A percentile compares a stretch with the other conserved stretches of the same genome.
phyloP scores from a whole-genome alignment of 2,888 invertebrate species.

The Exocentrus adspersus region DNA sequence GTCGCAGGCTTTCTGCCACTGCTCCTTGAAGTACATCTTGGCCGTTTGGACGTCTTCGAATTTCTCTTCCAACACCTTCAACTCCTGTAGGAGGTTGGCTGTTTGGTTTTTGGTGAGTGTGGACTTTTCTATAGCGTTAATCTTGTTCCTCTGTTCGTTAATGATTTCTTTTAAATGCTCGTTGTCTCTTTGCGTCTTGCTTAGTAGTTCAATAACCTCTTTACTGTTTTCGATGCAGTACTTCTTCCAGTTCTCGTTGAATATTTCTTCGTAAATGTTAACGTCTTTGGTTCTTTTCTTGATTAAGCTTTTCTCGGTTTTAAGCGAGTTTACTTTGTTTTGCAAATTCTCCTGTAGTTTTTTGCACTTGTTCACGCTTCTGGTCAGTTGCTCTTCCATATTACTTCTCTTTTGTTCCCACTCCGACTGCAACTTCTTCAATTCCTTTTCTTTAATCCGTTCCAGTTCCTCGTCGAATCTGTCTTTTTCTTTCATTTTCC shows the following conservation, averaged over 20 bases:
- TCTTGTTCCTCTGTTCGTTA: constrained; percentile 53
- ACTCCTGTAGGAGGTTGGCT: constrained; percentile 72
- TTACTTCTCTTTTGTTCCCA: constrained; percentile 68
- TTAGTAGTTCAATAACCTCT: constrained; percentile 56
- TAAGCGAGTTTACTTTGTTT: constrained; percentile 63
- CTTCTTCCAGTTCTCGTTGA: constrained; percentile 53
- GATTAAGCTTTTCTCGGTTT: constrained; percentile 44
- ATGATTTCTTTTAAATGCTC: constrained; percentile 54
- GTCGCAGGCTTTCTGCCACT: constrained; percentile 76
- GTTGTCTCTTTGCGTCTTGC: constrained; percentile 57
- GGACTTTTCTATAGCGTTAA: constrained; percentile 66
- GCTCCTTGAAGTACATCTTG: constrained; percentile 79
- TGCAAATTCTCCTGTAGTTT: constrained; percentile 69
- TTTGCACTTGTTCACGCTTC: constrained; percentile 70
- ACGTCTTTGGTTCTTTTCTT: constrained; percentile 39
- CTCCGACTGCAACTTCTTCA: constrained; percentile 56
- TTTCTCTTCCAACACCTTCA: constrained; percentile 74
- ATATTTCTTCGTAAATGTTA: constrained; percentile 47
- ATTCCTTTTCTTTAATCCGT: constrained; percentile 38
- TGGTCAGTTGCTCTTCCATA: constrained; percentile 68
- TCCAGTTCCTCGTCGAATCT: constrained; percentile 70
- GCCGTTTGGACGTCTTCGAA: constrained; percentile 71
- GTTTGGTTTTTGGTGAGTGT: constrained; percentile 75
- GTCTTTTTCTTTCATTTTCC: constrained; percentile 77
- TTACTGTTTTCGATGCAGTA: constrained; percentile 51